These are phyloP conservation scores for Petroica traversi DNA, from an alignment of 2,113 vertebrate genomes.

Conservation along the genomic window DNA sequence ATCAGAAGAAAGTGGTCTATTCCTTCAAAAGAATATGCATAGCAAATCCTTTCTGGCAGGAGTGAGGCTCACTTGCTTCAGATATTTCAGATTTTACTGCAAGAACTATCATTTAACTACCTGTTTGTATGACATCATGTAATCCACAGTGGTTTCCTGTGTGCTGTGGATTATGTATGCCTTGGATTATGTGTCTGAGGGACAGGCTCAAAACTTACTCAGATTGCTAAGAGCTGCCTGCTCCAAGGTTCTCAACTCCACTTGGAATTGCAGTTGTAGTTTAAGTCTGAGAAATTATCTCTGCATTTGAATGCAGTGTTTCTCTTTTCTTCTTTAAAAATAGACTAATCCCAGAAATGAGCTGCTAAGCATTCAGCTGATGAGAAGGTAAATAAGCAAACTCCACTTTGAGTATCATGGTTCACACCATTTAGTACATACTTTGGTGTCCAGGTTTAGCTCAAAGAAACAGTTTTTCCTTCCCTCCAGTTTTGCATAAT, in stretches of 20 bases:
- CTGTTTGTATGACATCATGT: background rate
- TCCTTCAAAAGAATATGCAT: background rate
- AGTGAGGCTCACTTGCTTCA: background rate
- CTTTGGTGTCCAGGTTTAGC: background rate
- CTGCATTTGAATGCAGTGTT: background rate
- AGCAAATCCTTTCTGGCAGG: background rate
- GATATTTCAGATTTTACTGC: background rate
- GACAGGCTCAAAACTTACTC: background rate
- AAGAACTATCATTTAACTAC: background rate
- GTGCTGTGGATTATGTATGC: background rate
- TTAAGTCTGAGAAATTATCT: background rate
- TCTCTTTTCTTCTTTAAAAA: background rate
- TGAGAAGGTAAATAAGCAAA: background rate
- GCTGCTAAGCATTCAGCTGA: background rate
- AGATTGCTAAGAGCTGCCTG: background rate
- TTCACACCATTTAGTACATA: background rate
- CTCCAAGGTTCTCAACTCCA: background rate
- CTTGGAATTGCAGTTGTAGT: background rate
- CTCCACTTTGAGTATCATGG: background rate
- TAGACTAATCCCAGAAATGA: background rate
- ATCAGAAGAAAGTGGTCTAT: background rate
- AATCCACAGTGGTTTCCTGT: background rate
- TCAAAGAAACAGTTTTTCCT: background rate
- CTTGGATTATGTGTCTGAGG: background rate
- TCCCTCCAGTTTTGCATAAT: background rate